A percentile compares a stretch with the other conserved stretches of the same genome.
These are phyloP conservation scores for Brotula barbata DNA, from an alignment of 2,797 vertebrate species.

Conservation along the genomic window DNA sequence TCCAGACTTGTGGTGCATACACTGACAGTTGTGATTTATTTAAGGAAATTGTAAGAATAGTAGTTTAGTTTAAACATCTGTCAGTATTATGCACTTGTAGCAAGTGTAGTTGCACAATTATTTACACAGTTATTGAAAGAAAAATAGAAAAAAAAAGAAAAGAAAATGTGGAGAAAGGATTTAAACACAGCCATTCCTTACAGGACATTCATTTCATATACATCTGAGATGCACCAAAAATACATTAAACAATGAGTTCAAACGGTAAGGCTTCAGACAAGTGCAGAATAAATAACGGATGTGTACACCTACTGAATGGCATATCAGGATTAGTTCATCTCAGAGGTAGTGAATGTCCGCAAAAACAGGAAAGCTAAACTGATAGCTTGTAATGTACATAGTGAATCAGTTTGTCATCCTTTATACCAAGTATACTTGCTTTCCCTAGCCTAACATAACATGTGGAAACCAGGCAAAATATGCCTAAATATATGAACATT, in stretches of 20 bases:
- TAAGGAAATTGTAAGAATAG: slow-evolving; percentile 13
- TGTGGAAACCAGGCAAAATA: slow-evolving; percentile 46
- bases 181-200: slow-evolving; percentile 38
- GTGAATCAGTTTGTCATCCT: slow-evolving; percentile 26
- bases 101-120: slow-evolving; percentile 50
- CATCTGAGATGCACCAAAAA: slow-evolving; percentile 41
- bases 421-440: slow-evolving; percentile 29
- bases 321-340: slow-evolving; percentile 69
- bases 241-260: slow-evolving; percentile 50
- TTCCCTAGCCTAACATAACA: slow-evolving; percentile 45
- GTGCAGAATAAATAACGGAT: slow-evolving; percentile 69
- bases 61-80: slow-evolving; percentile 19
- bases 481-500: slow-evolving; percentile 69
- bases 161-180: slow-evolving; percentile 37
- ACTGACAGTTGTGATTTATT: slow-evolving; percentile 38
- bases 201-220: slow-evolving; percentile 45
- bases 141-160: slow-evolving; percentile 33
- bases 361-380: slow-evolving; percentile 60
- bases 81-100: slow-evolving; percentile 44
- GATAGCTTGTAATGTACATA: slow-evolving; percentile 43
- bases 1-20: slow-evolving; percentile 17
- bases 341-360: slow-evolving; percentile 80
- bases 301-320: slow-evolving; percentile 56
- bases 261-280: slow-evolving; percentile 78
- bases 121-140: slow-evolving; percentile 52